phyloP scores from a whole-genome alignment of 2,888 invertebrate species.

The Eupeodes luniger region DNA sequence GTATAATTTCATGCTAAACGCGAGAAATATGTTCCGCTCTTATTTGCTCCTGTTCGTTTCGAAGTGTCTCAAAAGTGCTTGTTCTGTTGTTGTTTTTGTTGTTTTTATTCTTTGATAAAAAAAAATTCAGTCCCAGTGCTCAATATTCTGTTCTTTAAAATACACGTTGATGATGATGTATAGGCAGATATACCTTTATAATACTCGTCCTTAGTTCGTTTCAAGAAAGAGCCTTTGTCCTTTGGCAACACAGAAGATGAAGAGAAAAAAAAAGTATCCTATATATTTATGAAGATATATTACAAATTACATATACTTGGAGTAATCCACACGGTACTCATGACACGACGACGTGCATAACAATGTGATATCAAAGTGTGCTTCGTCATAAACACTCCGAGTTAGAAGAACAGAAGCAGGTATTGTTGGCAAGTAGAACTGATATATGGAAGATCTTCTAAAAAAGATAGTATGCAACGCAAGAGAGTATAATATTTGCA shows the following conservation, averaged over 20 bases:
- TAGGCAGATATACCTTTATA: too few relatives aligned
- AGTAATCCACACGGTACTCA: constrained; percentile 59
- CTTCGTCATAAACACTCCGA: neutral
- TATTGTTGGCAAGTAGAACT: too few relatives aligned
- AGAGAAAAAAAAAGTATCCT: neutral
- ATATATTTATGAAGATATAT: constrained; percentile 38
- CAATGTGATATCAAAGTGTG: constrained; percentile 28
- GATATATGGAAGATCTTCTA: too few relatives aligned
- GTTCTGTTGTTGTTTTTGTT: constrained; percentile 21
- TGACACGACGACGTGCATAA: constrained; percentile 51
- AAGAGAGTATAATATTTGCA: too few relatives aligned
- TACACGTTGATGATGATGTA: neutral
- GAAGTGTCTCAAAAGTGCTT: constrained; percentile 46
- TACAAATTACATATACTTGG: constrained; percentile 39
- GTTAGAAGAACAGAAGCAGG: too few relatives aligned
- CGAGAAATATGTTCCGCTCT: constrained; percentile 52
- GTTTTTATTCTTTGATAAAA: constrained; percentile 32
- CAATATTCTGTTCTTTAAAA: constrained; percentile 10
- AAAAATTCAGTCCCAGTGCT: constrained; percentile 24
- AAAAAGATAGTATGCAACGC: too few relatives aligned
- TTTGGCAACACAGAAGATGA: constrained; percentile 36
- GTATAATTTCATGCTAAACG: constrained; percentile 44
- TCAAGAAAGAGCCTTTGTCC: constrained; percentile 50
- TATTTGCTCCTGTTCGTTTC: constrained; percentile 30
- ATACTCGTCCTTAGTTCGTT: neutral